phyloP scores from a whole-genome alignment of 1,140 invertebrate species.

The Thalassaphorura encarpata region DNA sequence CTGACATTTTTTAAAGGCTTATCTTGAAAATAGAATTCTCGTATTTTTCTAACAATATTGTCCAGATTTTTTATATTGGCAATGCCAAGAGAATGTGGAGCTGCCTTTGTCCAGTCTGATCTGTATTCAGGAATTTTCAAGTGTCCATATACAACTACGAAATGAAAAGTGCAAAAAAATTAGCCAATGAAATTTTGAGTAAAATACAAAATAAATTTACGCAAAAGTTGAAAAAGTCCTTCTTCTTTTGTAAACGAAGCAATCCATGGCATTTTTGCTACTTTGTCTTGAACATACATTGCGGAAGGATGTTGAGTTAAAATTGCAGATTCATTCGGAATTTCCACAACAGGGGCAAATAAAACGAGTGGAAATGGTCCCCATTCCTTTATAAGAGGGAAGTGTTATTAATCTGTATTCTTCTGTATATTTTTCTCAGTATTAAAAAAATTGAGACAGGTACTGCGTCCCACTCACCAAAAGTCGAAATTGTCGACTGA shows the following conservation, averaged over 20 bases:
- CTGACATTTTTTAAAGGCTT: no score
- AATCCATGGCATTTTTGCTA: slow-evolving; percentile 12
- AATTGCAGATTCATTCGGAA: background rate
- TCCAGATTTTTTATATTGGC: background rate
- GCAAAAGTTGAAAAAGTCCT: slow-evolving; percentile 12
- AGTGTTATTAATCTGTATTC: background rate
- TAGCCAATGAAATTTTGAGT: background rate
- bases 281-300: slow-evolving; percentile 1
- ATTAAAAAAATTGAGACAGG: background rate
- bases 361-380: slow-evolving; percentile 10
- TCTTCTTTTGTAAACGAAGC: slow-evolving; percentile 12
- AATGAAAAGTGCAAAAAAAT: background rate
- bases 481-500: slow-evolving; percentile 9
- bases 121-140: background rate
- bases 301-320: background rate
- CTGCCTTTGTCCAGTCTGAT: background rate
- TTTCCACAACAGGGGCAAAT: slow-evolving; percentile 21
- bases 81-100: background rate
- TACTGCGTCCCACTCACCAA: slow-evolving; percentile 7
- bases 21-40: slow-evolving; percentile 8
- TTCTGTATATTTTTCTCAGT: background rate
- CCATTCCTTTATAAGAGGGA: background rate
- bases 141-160: background rate
- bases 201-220: slow-evolving; percentile 3
- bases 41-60: slow-evolving; percentile 5